Conservation (phyloP, 2,888 invertebrate species). For the Arge pagana region DNA sequence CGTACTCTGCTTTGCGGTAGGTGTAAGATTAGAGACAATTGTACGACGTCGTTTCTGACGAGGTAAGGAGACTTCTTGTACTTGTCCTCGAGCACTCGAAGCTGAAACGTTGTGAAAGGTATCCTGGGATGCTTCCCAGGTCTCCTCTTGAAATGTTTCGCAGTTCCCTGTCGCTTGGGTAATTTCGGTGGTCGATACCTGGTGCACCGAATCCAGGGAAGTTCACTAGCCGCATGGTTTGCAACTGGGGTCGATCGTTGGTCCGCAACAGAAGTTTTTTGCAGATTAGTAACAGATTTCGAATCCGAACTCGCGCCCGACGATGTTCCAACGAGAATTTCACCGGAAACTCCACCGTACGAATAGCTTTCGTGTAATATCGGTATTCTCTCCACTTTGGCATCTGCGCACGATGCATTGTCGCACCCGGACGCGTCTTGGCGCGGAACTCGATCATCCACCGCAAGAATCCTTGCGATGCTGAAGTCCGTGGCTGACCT, state of each 20-base stretch:
- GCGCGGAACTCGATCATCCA: constrained; percentile 23
- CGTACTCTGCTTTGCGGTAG: constrained; percentile 72
- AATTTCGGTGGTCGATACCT: constrained; percentile 74
- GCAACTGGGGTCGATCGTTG: no score
- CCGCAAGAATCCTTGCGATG: constrained; percentile 45
- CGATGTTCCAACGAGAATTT: no score
- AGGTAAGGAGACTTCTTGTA: constrained; percentile 71
- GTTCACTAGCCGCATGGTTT: constrained; percentile 34
- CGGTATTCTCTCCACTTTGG: background rate
- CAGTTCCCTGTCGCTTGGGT: constrained; percentile 58
- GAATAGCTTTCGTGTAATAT: constrained; percentile 3
- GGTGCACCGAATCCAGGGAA: constrained; percentile 71
- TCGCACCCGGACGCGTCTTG: background rate
- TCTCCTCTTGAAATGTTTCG: constrained; percentile 41
- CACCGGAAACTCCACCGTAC: background rate
- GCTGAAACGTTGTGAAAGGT: constrained; percentile 73
- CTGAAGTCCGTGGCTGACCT: constrained; percentile 46
- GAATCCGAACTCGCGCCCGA: background rate
- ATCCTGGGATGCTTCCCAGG: constrained; percentile 61
- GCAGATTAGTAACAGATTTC: background rate
- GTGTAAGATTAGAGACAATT: constrained; percentile 67
- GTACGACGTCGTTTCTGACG: constrained; percentile 69
- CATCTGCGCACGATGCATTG: background rate
- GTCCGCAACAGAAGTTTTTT: no score
- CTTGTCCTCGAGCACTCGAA: constrained; percentile 70